phyloP scores from a whole-genome alignment of 1,140 invertebrate genomes.

The Drosophila teissieri region DNA sequence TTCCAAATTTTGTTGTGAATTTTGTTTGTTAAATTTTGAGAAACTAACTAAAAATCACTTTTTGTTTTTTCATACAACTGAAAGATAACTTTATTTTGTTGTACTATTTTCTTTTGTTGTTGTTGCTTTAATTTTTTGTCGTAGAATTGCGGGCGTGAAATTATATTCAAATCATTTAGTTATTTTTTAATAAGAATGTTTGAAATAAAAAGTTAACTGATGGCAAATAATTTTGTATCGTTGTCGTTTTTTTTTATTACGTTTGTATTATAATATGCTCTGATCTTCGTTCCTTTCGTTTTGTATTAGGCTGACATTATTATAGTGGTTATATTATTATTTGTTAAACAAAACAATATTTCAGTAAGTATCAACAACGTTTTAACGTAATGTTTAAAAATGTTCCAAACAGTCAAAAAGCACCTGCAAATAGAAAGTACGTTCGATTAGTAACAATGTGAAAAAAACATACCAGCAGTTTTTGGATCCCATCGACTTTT shows the following conservation, averaged over 20 bases:
- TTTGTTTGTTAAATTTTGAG: constrained; percentile 85
- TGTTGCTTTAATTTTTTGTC: constrained; percentile 44
- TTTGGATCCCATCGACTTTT: neutral
- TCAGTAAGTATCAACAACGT: constrained; percentile 84
- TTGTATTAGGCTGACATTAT: constrained; percentile 41
- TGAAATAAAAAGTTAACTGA: constrained; percentile 70
- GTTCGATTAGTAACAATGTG: constrained; percentile 30
- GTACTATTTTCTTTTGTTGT: constrained; percentile 60
- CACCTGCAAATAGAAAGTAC: constrained; percentile 62
- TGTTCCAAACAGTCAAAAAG: constrained; percentile 85
- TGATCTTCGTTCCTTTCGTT: constrained; percentile 47
- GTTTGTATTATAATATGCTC: constrained; percentile 56
- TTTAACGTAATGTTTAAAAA: constrained; percentile 85
- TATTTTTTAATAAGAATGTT: constrained; percentile 42
- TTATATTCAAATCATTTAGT: constrained; percentile 48
- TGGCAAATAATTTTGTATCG: constrained; percentile 74
- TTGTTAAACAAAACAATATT: constrained; percentile 79
- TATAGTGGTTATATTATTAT: constrained; percentile 61
- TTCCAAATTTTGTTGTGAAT: constrained; percentile 84
- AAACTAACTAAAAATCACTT: constrained; percentile 84
- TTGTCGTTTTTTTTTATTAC: constrained; percentile 56
- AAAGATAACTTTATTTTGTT: constrained; percentile 75
- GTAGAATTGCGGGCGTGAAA: constrained; percentile 61
- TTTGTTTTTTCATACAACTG: constrained; percentile 77
- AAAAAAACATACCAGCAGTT: constrained; percentile 4